Conservation (phyloP, 2,888 invertebrate species). For the Labia minor region DNA sequence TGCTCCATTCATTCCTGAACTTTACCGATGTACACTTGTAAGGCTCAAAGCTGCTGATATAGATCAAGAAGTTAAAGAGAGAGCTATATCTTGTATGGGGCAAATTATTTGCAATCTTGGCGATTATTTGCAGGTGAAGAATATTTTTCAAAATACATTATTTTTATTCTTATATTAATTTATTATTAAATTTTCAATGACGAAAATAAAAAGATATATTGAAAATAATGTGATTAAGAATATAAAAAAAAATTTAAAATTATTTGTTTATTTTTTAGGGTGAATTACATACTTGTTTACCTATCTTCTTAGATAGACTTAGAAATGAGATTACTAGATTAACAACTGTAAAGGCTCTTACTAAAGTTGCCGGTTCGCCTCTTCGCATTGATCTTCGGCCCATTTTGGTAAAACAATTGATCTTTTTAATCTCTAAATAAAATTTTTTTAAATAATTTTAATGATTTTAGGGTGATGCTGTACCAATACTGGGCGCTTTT, state of each 20-base stretch:
- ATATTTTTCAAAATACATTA: too few relatives aligned
- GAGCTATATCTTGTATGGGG: slow-evolving; percentile 94
- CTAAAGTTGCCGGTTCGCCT: slow-evolving; percentile 85
- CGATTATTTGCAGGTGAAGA: slow-evolving; percentile 65
- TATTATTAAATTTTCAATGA: neutral
- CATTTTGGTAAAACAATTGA: slow-evolving; percentile 62
- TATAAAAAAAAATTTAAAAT: neutral
- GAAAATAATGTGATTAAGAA: too few relatives aligned
- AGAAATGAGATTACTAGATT: slow-evolving; percentile 94
- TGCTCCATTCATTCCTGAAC: slow-evolving; percentile 61
- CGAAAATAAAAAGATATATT: too few relatives aligned
- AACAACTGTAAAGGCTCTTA: slow-evolving; percentile 91
- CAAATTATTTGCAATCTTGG: slow-evolving; percentile 88
- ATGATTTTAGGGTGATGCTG: slow-evolving; percentile 59
- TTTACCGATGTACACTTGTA: slow-evolving; percentile 75
- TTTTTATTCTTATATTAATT: slow-evolving; percentile 1
- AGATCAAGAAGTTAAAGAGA: slow-evolving; percentile 98
- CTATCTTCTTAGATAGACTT: slow-evolving; percentile 88
- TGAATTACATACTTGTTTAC: slow-evolving; percentile 76
- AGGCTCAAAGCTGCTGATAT: slow-evolving; percentile 89
- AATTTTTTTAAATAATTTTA: neutral
- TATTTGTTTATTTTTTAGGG: slow-evolving; percentile 35
- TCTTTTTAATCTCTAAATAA: neutral
- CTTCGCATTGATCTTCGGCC: slow-evolving; percentile 71
- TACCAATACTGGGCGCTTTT: slow-evolving; percentile 88